Evolutionary conservation across 2,888 invertebrate genomes (phyloP).

Genomic region (Hyposoter dolosus): DNA sequence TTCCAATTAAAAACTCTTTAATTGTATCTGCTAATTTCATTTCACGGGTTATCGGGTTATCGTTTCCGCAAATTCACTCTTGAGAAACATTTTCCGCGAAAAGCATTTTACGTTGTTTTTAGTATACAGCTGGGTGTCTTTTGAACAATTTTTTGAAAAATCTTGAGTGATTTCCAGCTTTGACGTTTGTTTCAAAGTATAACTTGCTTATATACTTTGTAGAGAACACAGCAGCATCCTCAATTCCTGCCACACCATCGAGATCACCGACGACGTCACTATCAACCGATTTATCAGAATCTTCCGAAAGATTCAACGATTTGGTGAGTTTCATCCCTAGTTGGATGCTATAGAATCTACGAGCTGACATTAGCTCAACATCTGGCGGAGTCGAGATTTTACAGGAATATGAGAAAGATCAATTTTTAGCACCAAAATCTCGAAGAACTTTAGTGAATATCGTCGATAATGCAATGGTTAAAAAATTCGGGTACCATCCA

Average conservation of each 20-base stretch:
- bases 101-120: too few species aligned
- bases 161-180: neutral
- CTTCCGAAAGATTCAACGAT: neutral
- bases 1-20: too few species aligned
- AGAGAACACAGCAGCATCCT: neutral
- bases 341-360: neutral
- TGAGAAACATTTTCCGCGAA: too few species aligned
- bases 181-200: neutral
- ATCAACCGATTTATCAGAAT: neutral
- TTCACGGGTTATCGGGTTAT: too few species aligned
- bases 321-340: neutral
- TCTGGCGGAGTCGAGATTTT: neutral
- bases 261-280: neutral
- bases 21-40: too few species aligned
- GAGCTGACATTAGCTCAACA: neutral
- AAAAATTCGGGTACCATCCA: neutral
- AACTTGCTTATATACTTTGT: neutral
- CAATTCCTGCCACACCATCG: neutral
- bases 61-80: too few species aligned
- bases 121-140: too few species aligned
- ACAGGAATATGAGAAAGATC: neutral
- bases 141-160: too few species aligned
- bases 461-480: neutral
- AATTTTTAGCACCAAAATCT: neutral
- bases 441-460: conserved; percentile 6